Percentiles rank a stretch among this genome's conserved stretches.
These are phyloP conservation scores for Ceyx margarethae DNA, from an alignment of 2,113 vertebrate genomes.

Conservation along the genomic window DNA sequence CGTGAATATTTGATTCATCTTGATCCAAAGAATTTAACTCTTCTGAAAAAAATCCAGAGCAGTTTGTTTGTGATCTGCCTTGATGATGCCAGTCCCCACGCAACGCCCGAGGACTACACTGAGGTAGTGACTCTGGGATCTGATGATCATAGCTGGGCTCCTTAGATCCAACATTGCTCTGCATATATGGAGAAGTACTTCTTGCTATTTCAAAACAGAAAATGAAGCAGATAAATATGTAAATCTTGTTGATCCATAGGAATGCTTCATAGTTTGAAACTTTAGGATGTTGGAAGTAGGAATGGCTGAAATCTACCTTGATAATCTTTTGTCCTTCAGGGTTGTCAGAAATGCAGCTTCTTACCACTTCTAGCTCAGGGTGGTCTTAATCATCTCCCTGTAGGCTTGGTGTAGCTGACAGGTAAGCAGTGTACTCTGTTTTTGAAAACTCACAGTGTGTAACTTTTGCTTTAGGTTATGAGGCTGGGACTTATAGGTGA, in stretches of 20 bases:
- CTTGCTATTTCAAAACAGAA: background rate
- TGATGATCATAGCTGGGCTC: background rate
- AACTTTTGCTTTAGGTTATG: slow-evolving; percentile 73
- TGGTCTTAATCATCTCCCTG: background rate
- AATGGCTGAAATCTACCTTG: background rate
- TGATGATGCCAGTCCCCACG: slow-evolving; percentile 83
- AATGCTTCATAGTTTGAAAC: background rate
- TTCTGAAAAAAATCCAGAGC: slow-evolving; percentile 90
- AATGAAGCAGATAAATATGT: background rate
- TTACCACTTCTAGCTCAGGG: background rate
- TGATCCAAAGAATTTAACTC: slow-evolving; percentile 84
- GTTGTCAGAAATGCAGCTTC: background rate
- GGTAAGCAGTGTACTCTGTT: background rate
- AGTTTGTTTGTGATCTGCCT: slow-evolving; percentile 84
- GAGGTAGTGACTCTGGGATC: slow-evolving; percentile 73
- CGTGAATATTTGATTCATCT: slow-evolving; percentile 88
- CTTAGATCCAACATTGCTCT: background rate
- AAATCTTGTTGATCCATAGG: background rate
- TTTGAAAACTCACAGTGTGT: background rate
- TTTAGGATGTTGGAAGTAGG: background rate
- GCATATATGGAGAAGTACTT: background rate
- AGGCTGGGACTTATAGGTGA: slow-evolving; percentile 77
- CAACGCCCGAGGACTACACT: slow-evolving; percentile 84
- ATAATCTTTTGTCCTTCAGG: background rate
- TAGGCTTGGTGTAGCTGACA: background rate